A percentile compares a stretch with the other conserved stretches of the same genome.
Evolutionary conservation across 2,888 invertebrate genomes (phyloP).

Genomic region (Stenodera caucasica): DNA sequence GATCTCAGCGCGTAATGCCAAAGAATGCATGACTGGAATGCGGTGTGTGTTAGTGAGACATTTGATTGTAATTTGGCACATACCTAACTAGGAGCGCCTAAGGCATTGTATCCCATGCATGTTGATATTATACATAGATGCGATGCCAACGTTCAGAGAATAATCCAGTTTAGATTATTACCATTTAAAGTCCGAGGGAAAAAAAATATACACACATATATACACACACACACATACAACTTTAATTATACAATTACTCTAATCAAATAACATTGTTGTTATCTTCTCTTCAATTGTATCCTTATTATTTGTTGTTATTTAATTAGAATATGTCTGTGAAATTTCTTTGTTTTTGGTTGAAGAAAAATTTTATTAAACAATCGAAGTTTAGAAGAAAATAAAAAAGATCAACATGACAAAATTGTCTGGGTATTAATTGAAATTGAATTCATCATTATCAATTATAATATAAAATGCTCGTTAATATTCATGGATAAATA

Average conservation of each 20-base stretch:
- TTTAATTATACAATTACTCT: background rate
- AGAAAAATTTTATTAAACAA: no score
- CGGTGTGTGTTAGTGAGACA: conserved; percentile 48
- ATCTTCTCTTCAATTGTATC: background rate
- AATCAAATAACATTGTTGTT: background rate
- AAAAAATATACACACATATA: background rate
- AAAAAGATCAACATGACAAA: background rate
- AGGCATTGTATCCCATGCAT: conserved; percentile 41
- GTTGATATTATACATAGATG: conserved; percentile 32
- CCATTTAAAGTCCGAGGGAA: background rate
- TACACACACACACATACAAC: background rate
- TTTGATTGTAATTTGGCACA: conserved; percentile 54
- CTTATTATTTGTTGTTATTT: background rate
- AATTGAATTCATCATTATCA: background rate
- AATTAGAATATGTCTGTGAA: background rate
- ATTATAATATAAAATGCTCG: background rate
- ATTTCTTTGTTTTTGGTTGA: background rate
- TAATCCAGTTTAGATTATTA: conserved; percentile 18
- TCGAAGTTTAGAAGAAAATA: background rate
- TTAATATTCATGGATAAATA: background rate
- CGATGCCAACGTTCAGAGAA: background rate
- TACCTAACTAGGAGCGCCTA: conserved; percentile 43
- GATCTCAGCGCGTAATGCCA: conserved; percentile 42
- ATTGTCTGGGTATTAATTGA: background rate
- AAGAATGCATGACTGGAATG: conserved; percentile 51